These are phyloP conservation scores for Hydractinia echinata DNA, from an alignment of 30 jellyfish, hydroid and myxozoan genomes.

Conservation along the genomic window DNA sequence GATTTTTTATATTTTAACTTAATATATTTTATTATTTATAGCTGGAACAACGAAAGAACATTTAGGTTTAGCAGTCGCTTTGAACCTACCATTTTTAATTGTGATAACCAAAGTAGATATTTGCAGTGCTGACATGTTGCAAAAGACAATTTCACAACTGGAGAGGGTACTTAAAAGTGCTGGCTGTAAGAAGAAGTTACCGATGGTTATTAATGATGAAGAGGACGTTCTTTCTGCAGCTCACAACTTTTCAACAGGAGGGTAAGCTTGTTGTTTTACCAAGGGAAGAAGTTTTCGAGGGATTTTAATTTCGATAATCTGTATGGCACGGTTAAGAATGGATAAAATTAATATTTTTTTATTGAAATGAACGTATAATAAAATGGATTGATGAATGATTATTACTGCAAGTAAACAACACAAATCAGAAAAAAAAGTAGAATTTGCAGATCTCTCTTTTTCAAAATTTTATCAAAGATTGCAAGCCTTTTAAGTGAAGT, in stretches of 20 bases:
- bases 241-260: slow-evolving; percentile 76
- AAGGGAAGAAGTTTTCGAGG: too few relatives aligned
- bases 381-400: too few relatives aligned
- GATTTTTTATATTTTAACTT: too few relatives aligned
- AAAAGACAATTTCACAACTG: slow-evolving; percentile 62
- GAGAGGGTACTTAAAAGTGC: slow-evolving; percentile 83
- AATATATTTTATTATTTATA: background rate
- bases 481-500: too few relatives aligned
- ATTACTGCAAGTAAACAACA: too few relatives aligned
- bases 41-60: slow-evolving; percentile 99
- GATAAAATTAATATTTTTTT: too few relatives aligned
- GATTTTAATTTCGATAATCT: too few relatives aligned
- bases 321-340: too few relatives aligned
- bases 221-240: slow-evolving; percentile 89
- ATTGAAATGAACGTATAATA: too few relatives aligned
- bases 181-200: slow-evolving; percentile 79
- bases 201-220: slow-evolving; percentile 62
- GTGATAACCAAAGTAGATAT: slow-evolving; percentile 80
- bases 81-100: slow-evolving; percentile 80
- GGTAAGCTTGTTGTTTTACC: slow-evolving; percentile 48
- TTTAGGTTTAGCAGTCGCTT: slow-evolving; percentile 93
- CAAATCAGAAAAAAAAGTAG: too few relatives aligned
- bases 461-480: too few relatives aligned
- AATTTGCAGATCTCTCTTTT: too few relatives aligned
- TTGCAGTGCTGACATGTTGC: slow-evolving; percentile 50